Evolutionary conservation across 2,797 vertebrate genomes (phyloP).

Genomic region (Eremophila alpestris): DNA sequence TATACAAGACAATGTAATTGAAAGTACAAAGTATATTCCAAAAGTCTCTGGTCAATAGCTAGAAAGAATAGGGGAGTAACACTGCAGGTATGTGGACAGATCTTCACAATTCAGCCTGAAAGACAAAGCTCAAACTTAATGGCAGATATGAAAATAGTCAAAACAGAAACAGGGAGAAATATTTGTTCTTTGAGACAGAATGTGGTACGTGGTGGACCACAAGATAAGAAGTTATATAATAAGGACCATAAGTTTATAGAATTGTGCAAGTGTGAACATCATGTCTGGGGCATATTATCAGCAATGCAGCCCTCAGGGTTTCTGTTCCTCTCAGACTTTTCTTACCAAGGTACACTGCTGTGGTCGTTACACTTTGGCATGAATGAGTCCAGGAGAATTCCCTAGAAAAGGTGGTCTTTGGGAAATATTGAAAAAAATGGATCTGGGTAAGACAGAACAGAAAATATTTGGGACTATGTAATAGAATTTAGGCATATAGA

Average conservation of each 20-base stretch:
- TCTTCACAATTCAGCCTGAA: background rate
- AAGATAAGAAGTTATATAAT: background rate
- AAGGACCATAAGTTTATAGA: background rate
- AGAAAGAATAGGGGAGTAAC: background rate
- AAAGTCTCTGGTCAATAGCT: background rate
- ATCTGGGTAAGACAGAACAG: background rate
- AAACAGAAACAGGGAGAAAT: background rate
- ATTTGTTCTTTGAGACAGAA: background rate
- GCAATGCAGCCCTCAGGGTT: background rate
- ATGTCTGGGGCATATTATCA: background rate
- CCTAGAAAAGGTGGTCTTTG: background rate
- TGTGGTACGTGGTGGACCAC: background rate
- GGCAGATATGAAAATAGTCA: background rate
- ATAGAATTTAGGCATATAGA: background rate
- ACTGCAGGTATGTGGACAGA: background rate
- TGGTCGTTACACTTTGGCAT: background rate
- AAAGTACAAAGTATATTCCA: background rate
- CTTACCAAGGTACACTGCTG: background rate
- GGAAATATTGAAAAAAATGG: background rate
- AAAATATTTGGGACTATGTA: background rate
- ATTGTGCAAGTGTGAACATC: background rate
- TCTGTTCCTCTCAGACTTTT: background rate
- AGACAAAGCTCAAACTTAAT: background rate
- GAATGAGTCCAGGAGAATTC: background rate
- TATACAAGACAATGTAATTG: background rate